A percentile compares a stretch with the other conserved stretches of the same genome.
Conservation (phyloP, 2,797 vertebrate genomes). For the Phrynocephalus guinanensis region DNA sequence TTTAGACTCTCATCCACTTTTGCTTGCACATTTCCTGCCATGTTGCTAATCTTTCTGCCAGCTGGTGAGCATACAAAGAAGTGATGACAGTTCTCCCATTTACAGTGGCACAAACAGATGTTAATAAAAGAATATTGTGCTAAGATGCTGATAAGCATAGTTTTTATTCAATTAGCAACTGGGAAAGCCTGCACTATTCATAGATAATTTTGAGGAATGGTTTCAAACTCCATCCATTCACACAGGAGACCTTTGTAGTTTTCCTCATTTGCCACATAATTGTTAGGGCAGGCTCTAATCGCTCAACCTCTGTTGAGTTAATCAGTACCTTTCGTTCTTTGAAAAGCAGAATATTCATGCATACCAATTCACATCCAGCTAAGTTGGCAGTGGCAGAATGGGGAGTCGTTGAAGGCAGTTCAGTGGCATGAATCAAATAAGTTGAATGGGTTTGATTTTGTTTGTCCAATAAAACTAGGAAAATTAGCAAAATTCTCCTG, state of each 20-base stretch:
- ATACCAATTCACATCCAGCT: slow-evolving; percentile 29
- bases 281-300: slow-evolving; percentile 57
- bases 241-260: slow-evolving; percentile 44
- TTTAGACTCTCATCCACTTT: not conserved
- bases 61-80: not conserved
- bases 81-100: not conserved
- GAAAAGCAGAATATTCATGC: not conserved
- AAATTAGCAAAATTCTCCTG: too few relatives aligned
- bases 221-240: slow-evolving; percentile 54
- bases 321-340: slow-evolving; percentile 29
- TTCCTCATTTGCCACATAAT: slow-evolving; percentile 60
- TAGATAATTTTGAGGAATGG: slow-evolving; percentile 36
- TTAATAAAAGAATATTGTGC: slow-evolving; percentile 13
- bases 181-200: slow-evolving; percentile 41
- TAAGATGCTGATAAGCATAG: not conserved
- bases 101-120: not conserved
- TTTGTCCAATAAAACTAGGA: slow-evolving; percentile 21
- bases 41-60: not conserved
- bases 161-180: slow-evolving; percentile 28
- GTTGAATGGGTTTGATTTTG: slow-evolving; percentile 1
- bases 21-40: not conserved
- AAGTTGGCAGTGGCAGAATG: not conserved
- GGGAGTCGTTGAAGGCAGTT: slow-evolving; percentile 21
- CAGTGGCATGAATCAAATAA: not conserved
- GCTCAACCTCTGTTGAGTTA: slow-evolving; percentile 44